Conservation (phyloP, 92 coral and sea anemone species). For the Epizoanthus fatuus region DNA sequence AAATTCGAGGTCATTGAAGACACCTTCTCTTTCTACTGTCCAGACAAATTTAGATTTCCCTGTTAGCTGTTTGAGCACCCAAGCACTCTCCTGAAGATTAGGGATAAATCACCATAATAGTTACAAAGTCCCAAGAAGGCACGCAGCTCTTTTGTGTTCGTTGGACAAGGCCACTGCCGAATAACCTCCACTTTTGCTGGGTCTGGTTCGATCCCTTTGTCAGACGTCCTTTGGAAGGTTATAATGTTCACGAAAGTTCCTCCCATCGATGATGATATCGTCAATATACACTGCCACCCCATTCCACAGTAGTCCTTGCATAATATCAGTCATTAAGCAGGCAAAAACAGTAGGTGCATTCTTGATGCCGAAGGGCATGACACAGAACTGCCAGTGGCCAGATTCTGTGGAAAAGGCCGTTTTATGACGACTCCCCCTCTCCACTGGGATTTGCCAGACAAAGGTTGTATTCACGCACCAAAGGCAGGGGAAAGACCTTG, state of each 20-base stretch:
- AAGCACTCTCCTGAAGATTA: too few relatives aligned
- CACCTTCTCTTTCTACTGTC: slow-evolving; percentile 54
- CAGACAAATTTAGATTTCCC: neutral
- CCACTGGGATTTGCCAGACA: slow-evolving; percentile 61
- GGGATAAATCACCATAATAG: too few relatives aligned
- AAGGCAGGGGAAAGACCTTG: slow-evolving; percentile 63
- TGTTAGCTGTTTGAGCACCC: too few relatives aligned
- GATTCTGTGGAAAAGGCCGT: slow-evolving; percentile 60
- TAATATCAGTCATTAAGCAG: slow-evolving; percentile 67
- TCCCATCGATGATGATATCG: slow-evolving; percentile 58
- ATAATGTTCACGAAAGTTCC: slow-evolving; percentile 47
- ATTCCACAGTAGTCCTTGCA: slow-evolving; percentile 63
- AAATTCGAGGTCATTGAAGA: slow-evolving; percentile 66
- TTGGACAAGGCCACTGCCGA: too few relatives aligned
- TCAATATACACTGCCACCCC: slow-evolving; percentile 68
- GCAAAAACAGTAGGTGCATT: slow-evolving; percentile 66
- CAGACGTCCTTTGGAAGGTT: slow-evolving; percentile 42
- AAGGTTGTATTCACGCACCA: slow-evolving; percentile 52
- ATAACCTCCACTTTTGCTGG: too few relatives aligned
- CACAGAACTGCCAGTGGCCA: slow-evolving; percentile 63
- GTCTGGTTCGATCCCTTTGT: too few relatives aligned
- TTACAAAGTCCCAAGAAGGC: too few relatives aligned
- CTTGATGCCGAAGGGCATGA: slow-evolving; percentile 65
- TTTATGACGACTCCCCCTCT: slow-evolving; percentile 21
- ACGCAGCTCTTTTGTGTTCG: too few relatives aligned